Base-by-base conservation (phyloP, 2,888 invertebrate genomes). In the Morpho deidamia region DNA sequence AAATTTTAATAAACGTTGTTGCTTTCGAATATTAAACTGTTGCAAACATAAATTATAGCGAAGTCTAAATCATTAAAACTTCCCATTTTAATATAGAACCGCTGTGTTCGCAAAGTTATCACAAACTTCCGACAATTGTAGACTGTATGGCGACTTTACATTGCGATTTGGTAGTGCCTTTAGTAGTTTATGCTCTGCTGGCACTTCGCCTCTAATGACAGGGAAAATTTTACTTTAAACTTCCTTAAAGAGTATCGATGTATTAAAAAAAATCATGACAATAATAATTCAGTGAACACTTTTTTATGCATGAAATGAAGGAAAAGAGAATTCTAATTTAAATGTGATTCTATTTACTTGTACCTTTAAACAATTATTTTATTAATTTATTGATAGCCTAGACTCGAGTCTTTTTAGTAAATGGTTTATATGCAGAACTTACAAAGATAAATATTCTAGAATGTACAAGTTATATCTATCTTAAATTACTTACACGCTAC, bases 141-240 rank as follows among this genome's bases (percentile, higher is more conserved):
- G 51, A 49, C 65, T 62, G 63, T 68, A 64, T 59, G 59, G 60
- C 62, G 58, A 65, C 70, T 68, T 70, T 71, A 71, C 74, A 69
- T 65, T 73, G 77, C 76, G 74, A 72, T 74, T 76, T 72, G 47
- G 53, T 52, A 44, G 56, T 46, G 53, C 53, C 50, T 50, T 56
- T 33, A 47, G 41, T 55, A 56, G 51, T 60, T 56, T 55, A 55
- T 52, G 45, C 45, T 44, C 39, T 50, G 47, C 53, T 53, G 60
- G 54, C 54, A 40, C 51, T 53, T 56, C 53, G 54, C 47, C 58
- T 53, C 53, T 54, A 54, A 56, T 38, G 51, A 53, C 32, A 40
- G 58, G 51, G 47, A 53, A 58, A 53, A 53, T 53, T 55, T 47
- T 47, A 40, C 38, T 44, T 47, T 44, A 44, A 47, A 51, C 51